Percentiles rank a stretch among this genome's conserved stretches.
Evolutionary conservation across 2,888 invertebrate genomes (phyloP).

Genomic region (Pollenia amentaria): DNA sequence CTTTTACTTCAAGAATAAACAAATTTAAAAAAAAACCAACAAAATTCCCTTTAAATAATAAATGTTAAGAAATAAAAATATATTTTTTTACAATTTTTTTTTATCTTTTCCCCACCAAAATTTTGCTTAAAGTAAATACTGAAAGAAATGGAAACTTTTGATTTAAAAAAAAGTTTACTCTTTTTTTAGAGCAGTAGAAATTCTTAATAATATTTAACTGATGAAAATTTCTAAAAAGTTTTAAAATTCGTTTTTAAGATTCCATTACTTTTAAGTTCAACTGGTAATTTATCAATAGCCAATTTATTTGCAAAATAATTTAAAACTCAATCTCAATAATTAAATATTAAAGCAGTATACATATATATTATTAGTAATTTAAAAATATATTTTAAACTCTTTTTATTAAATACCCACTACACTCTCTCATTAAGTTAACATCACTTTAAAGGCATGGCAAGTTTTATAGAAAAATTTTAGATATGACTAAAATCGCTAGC

Average conservation of each 20-base stretch:
- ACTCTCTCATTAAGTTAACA: conserved; percentile 52
- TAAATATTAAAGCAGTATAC: conserved; percentile 20
- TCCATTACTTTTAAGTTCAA: conserved; percentile 28
- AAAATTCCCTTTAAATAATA: conserved; percentile 30
- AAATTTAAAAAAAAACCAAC: conserved; percentile 11
- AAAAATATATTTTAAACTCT: not conserved
- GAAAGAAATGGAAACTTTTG: conserved; percentile 10
- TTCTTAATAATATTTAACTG: not conserved
- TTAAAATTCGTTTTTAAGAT: not conserved
- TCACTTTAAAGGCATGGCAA: conserved; percentile 45
- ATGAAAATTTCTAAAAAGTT: not conserved
- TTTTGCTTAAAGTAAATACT: conserved; percentile 18
- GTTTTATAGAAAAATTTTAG: not conserved
- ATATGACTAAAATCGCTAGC: conserved; percentile 22
- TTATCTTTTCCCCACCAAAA: conserved; percentile 36
- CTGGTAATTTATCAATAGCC: conserved; percentile 14
- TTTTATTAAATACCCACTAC: not conserved
- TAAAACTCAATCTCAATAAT: conserved; percentile 3
- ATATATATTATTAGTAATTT: conserved; percentile 37
- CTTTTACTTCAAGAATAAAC: conserved; percentile 54
- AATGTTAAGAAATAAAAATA: conserved; percentile 24
- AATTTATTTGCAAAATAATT: not conserved
- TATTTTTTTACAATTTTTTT: conserved; percentile 47
- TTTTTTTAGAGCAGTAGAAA: not conserved
- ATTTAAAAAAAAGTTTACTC: not conserved